Evolutionary conservation across 1,140 invertebrate genomes (phyloP).

Genomic region (Nautilus pompilius): DNA sequence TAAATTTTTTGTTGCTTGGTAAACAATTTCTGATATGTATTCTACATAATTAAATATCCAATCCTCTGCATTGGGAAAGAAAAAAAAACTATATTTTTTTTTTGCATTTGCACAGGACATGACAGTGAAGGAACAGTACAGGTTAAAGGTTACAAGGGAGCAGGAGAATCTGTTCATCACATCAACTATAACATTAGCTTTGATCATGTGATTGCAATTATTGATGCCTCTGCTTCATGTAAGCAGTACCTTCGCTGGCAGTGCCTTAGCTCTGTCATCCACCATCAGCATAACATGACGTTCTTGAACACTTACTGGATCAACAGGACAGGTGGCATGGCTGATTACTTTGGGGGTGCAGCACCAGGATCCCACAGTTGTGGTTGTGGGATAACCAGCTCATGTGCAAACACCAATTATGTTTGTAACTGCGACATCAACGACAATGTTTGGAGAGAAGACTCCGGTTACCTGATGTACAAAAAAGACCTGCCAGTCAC

Average conservation of each 20-base stretch:
- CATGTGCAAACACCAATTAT: slow-evolving; percentile 12
- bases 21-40: too few species aligned
- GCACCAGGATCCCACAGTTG: slow-evolving; percentile 24
- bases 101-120: slow-evolving; percentile 23
- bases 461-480: slow-evolving; percentile 35
- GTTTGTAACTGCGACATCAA: slow-evolving; percentile 43
- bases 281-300: slow-evolving; percentile 22
- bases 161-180: slow-evolving; percentile 23
- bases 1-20: too few species aligned
- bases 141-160: slow-evolving; percentile 36
- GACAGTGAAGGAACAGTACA: slow-evolving; percentile 17
- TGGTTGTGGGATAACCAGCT: slow-evolving; percentile 31
- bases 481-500: slow-evolving; percentile 37
- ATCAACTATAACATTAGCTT: slow-evolving; percentile 28
- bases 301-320: slow-evolving; percentile 34
- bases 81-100: too few species aligned
- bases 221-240: slow-evolving; percentile 33
- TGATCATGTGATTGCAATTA: slow-evolving; percentile 21
- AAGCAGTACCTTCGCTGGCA: slow-evolving; percentile 40
- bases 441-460: slow-evolving; percentile 29
- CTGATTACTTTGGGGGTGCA: slow-evolving; percentile 39
- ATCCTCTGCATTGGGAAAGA: too few species aligned
- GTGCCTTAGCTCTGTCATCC: slow-evolving; percentile 36
- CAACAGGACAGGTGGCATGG: slow-evolving; percentile 19
- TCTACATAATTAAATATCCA: too few species aligned